Evolutionary conservation across 2,113 vertebrate genomes (phyloP), one percentile per base, ranked within the genome.

Genomic region (Hippocampus comes): DNA sequence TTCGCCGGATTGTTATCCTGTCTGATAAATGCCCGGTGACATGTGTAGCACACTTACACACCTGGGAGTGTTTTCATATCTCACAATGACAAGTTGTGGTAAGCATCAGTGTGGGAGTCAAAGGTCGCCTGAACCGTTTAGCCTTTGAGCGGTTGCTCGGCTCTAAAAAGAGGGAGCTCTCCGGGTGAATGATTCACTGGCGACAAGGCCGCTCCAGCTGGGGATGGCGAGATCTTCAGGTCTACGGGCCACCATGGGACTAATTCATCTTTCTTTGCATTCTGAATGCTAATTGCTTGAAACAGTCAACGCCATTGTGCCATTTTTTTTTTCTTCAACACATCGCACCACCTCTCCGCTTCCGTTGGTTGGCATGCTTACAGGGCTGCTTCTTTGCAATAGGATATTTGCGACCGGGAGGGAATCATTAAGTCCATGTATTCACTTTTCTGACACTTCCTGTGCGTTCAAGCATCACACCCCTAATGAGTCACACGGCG

Each of bases 181-280:
- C 65, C 30, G 68, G 71, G 81, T 83, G 79, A 87, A 78, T 79
- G 82, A 87, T 83, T 85, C 20, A 69, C 82, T 85, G 66, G 74
- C 82, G 82, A 76, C 75, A 72, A 65, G 56, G 55, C 79, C 78
- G 88, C 82, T 87, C 82, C 73, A 73, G 78, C 76, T 81, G 74
- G 66, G 74, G 86, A 77, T 75, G 73, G 61, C 49, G 4, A 80
- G 80, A 78, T 84, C 81, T 89, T 81, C 34, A 86, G 87, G 86
- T 89, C 82, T 83, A 75, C 75, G 60, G 65, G 85, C 73, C 81
- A 86, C 82, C 86, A 88, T 88, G 85, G 85, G 74, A 75, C 80
- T 81, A 89, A 89, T 90, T 86, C 84, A 86, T 83, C 86, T 88
- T 87, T 72, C 75, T 87, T 89, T 86, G 84, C 88, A 82, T 82